phyloP scores from a whole-genome alignment of 2,888 invertebrate genomes.

The Torymus tubicola region DNA sequence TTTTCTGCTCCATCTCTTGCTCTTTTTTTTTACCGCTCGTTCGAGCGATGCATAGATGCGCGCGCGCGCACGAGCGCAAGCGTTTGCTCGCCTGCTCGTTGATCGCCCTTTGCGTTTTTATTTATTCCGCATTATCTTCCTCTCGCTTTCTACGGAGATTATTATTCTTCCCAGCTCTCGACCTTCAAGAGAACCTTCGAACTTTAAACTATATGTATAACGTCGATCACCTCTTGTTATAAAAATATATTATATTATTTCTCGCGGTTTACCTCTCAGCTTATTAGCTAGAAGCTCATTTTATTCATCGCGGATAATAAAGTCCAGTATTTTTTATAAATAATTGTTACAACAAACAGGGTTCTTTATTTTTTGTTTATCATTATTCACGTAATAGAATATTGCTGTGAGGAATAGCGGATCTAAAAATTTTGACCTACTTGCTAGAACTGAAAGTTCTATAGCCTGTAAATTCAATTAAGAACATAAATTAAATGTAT shows the following conservation, averaged over 20 bases:
- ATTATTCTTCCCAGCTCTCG: not conserved
- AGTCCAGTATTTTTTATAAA: too few relatives aligned
- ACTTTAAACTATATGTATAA: conserved; percentile 9
- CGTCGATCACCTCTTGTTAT: not conserved
- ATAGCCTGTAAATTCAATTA: too few relatives aligned
- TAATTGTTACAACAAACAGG: too few relatives aligned
- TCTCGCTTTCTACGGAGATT: not conserved
- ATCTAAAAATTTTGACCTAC: too few relatives aligned
- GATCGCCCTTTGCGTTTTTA: not conserved
- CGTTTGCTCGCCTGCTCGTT: not conserved
- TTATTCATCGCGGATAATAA: too few relatives aligned
- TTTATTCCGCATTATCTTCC: conserved; percentile 16
- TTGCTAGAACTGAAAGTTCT: too few relatives aligned
- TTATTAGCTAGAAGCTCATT: not conserved
- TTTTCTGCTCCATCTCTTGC: not conserved
- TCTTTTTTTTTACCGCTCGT: conserved; percentile 33
- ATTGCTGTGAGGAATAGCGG: too few relatives aligned
- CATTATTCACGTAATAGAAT: too few relatives aligned
- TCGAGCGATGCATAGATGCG: not conserved
- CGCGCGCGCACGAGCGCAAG: too few relatives aligned
- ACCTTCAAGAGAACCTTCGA: not conserved
- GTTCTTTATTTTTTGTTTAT: too few relatives aligned
- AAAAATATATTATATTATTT: not conserved
- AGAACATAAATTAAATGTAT: too few relatives aligned
- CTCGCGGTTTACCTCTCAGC: not conserved